A percentile compares a stretch with the other conserved stretches of the same genome.
Conservation (phyloP, 2,113 vertebrate species). For the Antigone vipio region DNA sequence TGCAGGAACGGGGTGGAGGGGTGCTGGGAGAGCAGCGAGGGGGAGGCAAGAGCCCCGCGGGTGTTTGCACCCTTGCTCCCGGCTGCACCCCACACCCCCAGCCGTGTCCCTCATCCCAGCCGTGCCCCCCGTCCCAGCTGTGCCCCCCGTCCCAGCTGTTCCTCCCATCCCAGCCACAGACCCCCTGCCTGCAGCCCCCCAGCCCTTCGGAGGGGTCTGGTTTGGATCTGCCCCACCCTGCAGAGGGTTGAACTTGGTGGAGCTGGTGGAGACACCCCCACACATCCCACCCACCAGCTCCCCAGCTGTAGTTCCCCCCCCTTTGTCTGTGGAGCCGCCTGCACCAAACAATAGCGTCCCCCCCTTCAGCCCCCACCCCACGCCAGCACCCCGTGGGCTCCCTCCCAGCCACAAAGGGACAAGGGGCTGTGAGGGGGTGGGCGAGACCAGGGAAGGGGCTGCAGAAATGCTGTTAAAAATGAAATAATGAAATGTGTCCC, state of each 20-base stretch:
- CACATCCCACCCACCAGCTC: not conserved
- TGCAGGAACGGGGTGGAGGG: not conserved
- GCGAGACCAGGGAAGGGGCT: not conserved
- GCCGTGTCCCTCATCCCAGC: too few relatives aligned
- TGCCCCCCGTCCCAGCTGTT: too few relatives aligned
- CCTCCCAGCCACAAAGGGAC: not conserved
- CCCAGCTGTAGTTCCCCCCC: not conserved
- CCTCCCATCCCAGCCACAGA: too few relatives aligned
- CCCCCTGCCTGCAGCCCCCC: too few relatives aligned
- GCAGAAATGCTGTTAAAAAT: not conserved
- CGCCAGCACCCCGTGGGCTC: too few relatives aligned
- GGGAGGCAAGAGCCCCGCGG: not conserved
- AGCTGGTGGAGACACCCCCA: not conserved
- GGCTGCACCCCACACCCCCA: too few relatives aligned
- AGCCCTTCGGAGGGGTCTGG: not conserved
- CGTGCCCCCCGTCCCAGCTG: too few relatives aligned
- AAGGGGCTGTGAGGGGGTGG: not conserved
- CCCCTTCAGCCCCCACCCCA: not conserved
- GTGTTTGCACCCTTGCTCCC: too few relatives aligned
- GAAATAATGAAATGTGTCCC: too few relatives aligned
- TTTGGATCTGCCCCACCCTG: not conserved
- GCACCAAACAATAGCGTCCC: not conserved
- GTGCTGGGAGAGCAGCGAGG: not conserved
- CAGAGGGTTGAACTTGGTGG: not conserved
- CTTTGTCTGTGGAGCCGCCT: not conserved